Evolutionary conservation across 1,140 invertebrate species (phyloP).

Genomic region (Achroia grisella): DNA sequence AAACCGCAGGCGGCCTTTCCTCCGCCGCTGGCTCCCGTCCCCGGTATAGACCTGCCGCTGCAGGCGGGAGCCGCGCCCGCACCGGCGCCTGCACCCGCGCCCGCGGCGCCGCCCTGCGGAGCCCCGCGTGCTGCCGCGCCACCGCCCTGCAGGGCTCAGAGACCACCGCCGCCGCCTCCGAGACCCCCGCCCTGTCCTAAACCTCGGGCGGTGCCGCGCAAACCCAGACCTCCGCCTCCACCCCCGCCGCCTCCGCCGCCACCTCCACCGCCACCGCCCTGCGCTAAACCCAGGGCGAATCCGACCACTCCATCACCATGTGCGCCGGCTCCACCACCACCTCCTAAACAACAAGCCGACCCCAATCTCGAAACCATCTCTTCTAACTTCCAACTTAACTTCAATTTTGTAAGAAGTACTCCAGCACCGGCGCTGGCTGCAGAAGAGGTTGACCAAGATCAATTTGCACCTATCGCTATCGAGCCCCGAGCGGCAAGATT

Average conservation of each 20-base stretch:
- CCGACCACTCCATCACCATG: slow-evolving; percentile 42
- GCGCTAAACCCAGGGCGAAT: slow-evolving; percentile 36
- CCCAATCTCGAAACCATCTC: slow-evolving; percentile 46
- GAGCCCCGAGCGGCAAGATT: slow-evolving; percentile 41
- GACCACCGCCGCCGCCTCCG: slow-evolving; percentile 16
- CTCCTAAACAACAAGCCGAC: slow-evolving; percentile 35
- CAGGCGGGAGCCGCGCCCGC: slow-evolving; percentile 28
- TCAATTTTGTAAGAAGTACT: slow-evolving; percentile 46
- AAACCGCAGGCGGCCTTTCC: slow-evolving; percentile 57
- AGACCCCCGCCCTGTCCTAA: slow-evolving; percentile 42
- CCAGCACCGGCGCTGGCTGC: slow-evolving; percentile 20
- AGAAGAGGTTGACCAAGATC: slow-evolving; percentile 13
- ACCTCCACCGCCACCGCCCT: slow-evolving; percentile 41
- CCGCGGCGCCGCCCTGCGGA: slow-evolving; percentile 26
- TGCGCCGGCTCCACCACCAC: slow-evolving; percentile 33
- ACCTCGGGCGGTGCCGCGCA: slow-evolving; percentile 29
- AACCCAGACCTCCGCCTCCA: slow-evolving; percentile 30
- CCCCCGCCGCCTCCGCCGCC: slow-evolving; percentile 35
- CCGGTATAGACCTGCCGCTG: slow-evolving; percentile 46
- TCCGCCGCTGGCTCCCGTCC: slow-evolving; percentile 54
- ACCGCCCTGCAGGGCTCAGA: slow-evolving; percentile 24
- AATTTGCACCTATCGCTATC: slow-evolving; percentile 27
- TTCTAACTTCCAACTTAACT: slow-evolving; percentile 50
- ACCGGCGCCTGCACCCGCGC: slow-evolving; percentile 21
- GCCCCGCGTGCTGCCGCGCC: slow-evolving; percentile 25